These are phyloP conservation scores for Sylvilagus floridanus DNA, from an alignment of 2,797 vertebrate genomes.

Conservation along the genomic window DNA sequence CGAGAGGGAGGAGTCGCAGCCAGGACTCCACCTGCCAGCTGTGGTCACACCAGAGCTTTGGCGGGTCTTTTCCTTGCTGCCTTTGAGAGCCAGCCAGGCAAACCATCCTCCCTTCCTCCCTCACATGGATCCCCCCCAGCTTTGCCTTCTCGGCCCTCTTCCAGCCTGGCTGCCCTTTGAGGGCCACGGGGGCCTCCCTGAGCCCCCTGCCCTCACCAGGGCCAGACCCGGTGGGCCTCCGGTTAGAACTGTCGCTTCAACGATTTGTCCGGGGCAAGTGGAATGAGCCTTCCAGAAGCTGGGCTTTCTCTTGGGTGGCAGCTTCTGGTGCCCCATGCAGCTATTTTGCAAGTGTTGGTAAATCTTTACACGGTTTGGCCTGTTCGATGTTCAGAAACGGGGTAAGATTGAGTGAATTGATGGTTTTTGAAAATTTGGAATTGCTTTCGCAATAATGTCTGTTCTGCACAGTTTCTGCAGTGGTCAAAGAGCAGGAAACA, in stretches of 20 bases:
- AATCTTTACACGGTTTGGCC: constrained; percentile 33
- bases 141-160: constrained; percentile 33
- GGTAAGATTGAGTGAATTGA: neutral
- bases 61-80: neutral
- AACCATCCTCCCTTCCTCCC: constrained; percentile 30
- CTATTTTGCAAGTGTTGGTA: neutral
- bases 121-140: constrained; percentile 9
- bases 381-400: constrained; percentile 41
- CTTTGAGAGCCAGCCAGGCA: constrained; percentile 54
- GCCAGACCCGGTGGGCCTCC: neutral
- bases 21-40: neutral
- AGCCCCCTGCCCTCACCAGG: neutral
- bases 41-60: constrained; percentile 64
- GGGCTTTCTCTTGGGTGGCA: neutral
- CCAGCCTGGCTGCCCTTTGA: neutral
- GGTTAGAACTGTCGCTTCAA: neutral
- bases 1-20: constrained; percentile 16
- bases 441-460: neutral
- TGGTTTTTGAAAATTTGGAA: neutral
- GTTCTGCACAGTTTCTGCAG: neutral
- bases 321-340: neutral
- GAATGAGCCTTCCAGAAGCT: neutral
- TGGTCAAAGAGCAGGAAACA: constrained; percentile 12
- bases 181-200: neutral
- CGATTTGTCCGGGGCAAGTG: neutral